Evolutionary conservation across 2,113 vertebrate species (phyloP).

Genomic region (Microcebus ravelobensis): DNA sequence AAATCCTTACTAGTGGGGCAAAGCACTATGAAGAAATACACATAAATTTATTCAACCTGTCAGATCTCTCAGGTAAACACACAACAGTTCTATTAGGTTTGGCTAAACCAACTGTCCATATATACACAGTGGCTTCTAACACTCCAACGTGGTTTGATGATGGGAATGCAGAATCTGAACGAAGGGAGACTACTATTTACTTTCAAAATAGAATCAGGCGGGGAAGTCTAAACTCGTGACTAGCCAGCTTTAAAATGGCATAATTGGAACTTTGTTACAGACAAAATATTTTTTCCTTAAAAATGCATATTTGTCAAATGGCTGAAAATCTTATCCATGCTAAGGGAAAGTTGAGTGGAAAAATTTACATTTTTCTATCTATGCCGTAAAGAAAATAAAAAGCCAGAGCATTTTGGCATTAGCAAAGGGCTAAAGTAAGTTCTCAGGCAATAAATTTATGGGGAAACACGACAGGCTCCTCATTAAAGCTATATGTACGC

Average conservation of each 20-base stretch:
- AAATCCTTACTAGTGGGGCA: conserved; percentile 17
- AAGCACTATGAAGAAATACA: conserved; percentile 9
- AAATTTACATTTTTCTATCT: conserved; percentile 62
- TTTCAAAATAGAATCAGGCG: neutral
- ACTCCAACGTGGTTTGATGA: neutral
- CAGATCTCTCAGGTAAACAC: neutral
- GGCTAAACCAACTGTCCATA: neutral
- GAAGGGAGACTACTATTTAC: neutral
- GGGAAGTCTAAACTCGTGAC: neutral
- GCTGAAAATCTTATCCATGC: conserved; percentile 53
- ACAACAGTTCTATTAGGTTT: neutral
- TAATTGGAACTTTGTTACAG: conserved; percentile 40
- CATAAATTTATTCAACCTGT: neutral
- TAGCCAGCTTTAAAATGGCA: conserved; percentile 32
- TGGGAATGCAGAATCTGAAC: neutral
- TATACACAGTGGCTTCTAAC: neutral
- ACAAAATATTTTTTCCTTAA: conserved; percentile 34
- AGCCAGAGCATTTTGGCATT: conserved; percentile 73
- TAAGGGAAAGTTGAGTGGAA: conserved; percentile 63
- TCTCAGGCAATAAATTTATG: conserved; percentile 80
- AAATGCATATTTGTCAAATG: conserved; percentile 54
- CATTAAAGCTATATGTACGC: conserved; percentile 78
- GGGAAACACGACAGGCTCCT: conserved; percentile 76
- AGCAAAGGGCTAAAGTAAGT: conserved; percentile 68
- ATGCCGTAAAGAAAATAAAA: conserved; percentile 75